Percentiles rank a stretch among this genome's conserved stretches.
Conservation (phyloP, 2,113 vertebrate genomes). For the Ciconia maguari region DNA sequence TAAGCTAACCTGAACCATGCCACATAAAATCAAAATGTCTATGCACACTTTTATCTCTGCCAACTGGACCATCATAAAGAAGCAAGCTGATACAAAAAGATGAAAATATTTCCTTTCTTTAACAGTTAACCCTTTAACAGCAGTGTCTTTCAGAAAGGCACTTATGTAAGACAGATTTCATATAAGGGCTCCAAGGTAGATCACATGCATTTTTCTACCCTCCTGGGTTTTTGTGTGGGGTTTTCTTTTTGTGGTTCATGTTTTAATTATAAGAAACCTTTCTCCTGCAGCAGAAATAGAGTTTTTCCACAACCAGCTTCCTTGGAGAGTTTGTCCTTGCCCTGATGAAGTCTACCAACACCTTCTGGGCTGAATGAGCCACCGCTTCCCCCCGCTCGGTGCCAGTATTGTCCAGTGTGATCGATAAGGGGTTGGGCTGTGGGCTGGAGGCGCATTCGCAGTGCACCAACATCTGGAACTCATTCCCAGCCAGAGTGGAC, state of each 20-base stretch:
- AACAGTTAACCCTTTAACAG: background rate
- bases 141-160: background rate
- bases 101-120: background rate
- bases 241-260: background rate
- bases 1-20: background rate
- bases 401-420: constrained; percentile 52
- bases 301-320: background rate
- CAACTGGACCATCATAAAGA: background rate
- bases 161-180: background rate
- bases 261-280: background rate
- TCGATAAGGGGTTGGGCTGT: constrained; percentile 16
- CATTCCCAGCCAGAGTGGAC: constrained; percentile 66
- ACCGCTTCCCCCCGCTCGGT: background rate
- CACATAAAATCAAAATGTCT: background rate
- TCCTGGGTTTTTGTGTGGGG: fast-evolving
- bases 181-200: background rate
- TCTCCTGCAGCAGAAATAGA: background rate
- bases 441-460: constrained; percentile 34
- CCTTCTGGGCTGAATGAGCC: background rate
- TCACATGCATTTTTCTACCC: background rate
- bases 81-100: background rate
- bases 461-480: constrained; percentile 85
- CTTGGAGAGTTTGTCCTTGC: background rate
- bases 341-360: background rate
- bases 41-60: background rate